Evolutionary conservation across 1,140 invertebrate genomes (phyloP).

Genomic region (Magallana angulata): DNA sequence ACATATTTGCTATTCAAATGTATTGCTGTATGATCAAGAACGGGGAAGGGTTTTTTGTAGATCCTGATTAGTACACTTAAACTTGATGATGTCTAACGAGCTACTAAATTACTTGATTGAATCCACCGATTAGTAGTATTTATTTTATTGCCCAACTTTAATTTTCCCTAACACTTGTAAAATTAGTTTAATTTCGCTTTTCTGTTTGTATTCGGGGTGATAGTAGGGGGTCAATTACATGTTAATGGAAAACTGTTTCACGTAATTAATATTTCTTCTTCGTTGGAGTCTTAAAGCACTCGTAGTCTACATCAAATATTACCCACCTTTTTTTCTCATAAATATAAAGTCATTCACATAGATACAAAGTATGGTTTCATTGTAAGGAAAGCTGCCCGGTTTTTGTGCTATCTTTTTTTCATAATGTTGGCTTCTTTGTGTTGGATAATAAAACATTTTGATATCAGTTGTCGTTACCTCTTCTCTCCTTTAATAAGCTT

Average conservation of each 20-base stretch:
- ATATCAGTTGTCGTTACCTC: conserved; percentile 20
- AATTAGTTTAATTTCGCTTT: conserved; percentile 35
- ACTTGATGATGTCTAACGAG: conserved; percentile 6
- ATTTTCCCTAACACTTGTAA: conserved; percentile 29
- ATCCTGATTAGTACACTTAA: conserved; percentile 12
- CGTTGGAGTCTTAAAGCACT: background rate
- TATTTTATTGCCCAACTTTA: conserved; percentile 38
- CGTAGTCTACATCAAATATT: too few species aligned
- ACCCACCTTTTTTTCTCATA: too few species aligned
- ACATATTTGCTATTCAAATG: conserved; percentile 28
- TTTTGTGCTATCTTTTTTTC: background rate
- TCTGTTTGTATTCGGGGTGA: conserved; percentile 11
- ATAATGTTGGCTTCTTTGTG: conserved; percentile 2
- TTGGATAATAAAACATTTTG: background rate
- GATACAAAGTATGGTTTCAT: too few species aligned
- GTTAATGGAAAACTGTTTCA: conserved; percentile 38
- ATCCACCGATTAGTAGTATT: conserved; percentile 12
- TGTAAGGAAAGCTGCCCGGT: background rate
- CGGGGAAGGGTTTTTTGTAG: background rate
- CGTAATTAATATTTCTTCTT: conserved; percentile 15
- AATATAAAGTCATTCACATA: too few species aligned
- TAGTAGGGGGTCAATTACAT: conserved; percentile 18
- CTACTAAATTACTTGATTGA: conserved; percentile 32
- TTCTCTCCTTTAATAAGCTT: background rate
- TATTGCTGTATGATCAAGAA: background rate